Conservation (phyloP, 2,888 invertebrate species). For the Campoplex capitator region DNA sequence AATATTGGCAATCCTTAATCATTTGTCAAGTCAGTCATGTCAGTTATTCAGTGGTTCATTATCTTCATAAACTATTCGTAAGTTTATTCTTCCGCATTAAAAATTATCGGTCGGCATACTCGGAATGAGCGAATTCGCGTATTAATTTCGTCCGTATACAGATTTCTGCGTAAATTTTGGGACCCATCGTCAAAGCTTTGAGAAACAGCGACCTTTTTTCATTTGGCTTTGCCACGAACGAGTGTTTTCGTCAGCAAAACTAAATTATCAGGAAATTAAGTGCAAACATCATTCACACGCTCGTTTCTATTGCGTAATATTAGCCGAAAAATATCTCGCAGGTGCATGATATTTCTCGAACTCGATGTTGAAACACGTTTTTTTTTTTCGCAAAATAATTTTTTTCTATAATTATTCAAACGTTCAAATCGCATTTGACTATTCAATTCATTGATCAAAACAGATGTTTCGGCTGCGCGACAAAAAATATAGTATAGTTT, state of each 20-base stretch:
- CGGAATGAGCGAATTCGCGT: too few species aligned
- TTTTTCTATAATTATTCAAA: neutral
- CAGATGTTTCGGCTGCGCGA: neutral
- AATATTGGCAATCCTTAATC: neutral
- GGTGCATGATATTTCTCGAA: neutral
- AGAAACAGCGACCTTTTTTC: neutral
- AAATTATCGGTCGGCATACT: neutral
- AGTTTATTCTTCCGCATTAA: neutral
- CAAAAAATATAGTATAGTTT: neutral
- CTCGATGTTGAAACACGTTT: neutral
- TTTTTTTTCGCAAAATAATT: neutral
- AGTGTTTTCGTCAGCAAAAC: neutral
- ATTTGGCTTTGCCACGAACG: neutral
- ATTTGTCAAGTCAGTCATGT: neutral
- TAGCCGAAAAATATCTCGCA: neutral
- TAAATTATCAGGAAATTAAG: neutral
- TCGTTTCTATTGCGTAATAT: slow-evolving; percentile 1
- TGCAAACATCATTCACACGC: neutral
- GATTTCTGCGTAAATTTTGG: neutral
- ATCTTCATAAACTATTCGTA: neutral
- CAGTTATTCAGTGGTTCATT: neutral
- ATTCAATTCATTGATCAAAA: neutral
- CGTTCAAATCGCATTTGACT: neutral
- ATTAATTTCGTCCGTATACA: neutral
- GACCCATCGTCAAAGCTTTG: neutral